Base-by-base conservation (phyloP, 2,888 invertebrate species). In the Meiosimyza platycephala region DNA sequence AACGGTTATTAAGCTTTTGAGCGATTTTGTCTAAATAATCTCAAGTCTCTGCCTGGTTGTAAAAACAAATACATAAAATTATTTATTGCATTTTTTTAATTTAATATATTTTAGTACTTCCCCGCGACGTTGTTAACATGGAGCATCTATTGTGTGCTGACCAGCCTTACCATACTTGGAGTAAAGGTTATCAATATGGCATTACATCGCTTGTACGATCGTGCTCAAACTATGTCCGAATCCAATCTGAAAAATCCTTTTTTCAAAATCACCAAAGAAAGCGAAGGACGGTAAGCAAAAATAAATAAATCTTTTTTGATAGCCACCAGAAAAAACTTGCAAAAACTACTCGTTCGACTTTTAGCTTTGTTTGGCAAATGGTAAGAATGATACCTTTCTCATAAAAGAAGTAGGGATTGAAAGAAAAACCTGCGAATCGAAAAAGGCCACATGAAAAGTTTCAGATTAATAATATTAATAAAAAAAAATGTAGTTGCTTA, bases 131-230 rank as follows among this genome's bases (percentile, higher is more conserved):
- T 93, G 79, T 89, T 93, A 78, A 92, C 95, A 81, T 98, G 97
- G 97, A 90, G 93, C 74, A 89, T 94, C 74, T 98, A 98, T 88
- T 95, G 95, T 85, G 90, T 90, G 64, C 90, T 94, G 69, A 93
- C 98, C 77, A 93, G 94, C 47, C 82, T 94, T 70, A 89, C 96
- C 73, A 96, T 99, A 85, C 90, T 93, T 13, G 85, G 91, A 67
- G 90, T 99, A 76, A 99, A 99, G 89, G 88, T 95, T 74, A 88
- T 95, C 79, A 98, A 98, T 89, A 94, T 94, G 88, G 92, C 93
- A 60, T 90, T 98, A 74, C 98, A 98, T 88, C 92, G 93, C 80
- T 93, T 98, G 89, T 98, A 97, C 87, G 98, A 98, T 88, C 96
- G 96, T 15, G 94, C 94, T n/a, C 97, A 97, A 87, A 86, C 90